Base-by-base conservation (phyloP, 2,113 vertebrate species). In the Ranitomeya imitator region DNA sequence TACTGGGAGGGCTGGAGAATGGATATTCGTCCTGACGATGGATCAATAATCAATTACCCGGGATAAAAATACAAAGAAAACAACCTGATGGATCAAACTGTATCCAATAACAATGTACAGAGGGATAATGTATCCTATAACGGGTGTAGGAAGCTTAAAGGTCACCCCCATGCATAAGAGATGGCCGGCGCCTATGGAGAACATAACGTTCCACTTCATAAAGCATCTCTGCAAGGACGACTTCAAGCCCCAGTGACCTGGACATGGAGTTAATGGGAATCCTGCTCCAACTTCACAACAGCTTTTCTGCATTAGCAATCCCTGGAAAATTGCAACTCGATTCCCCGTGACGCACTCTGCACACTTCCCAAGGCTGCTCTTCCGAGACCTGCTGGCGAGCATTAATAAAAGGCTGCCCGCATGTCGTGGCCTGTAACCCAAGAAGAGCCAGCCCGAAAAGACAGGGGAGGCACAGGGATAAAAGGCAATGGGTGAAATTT, bases 401-500 rank as follows among this genome's bases (percentile, higher is more conserved):
- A 19, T 54, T 31, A 60, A 18, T 65, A 0, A 0, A 88, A 79
- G 86, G 83, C 86, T 26, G 88, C 85, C 88, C 90, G 87, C 0
- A 0, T 83, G 65, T 52, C 90, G 61, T 23, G 0, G 85, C 81
- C 90, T 86, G 89, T 86, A 87, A 82, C 65, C 89, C 87, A 71
- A 89, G 90, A 89, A 74, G 61, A 87, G 87, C 69, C 89, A 89
- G 86, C 88, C 89, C 85, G 89, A 92, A 14, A 90, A 89, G 74
- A 83, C 51, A 0, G 86, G 89, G 89, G 89, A 11, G 52, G 26
- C 10, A 31, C 16, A 76, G 71, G 18, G 26, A 77, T 51, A 60
- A 77, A 90, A 82, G 79, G 79, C 23, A 80, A 10, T 89, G 89
- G 90, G 87, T 91, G 91, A 93, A 94, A 93, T 91, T 90, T 91